Evolutionary conservation across 2,113 vertebrate genomes (phyloP).

Genomic region (Lampris incognitus): DNA sequence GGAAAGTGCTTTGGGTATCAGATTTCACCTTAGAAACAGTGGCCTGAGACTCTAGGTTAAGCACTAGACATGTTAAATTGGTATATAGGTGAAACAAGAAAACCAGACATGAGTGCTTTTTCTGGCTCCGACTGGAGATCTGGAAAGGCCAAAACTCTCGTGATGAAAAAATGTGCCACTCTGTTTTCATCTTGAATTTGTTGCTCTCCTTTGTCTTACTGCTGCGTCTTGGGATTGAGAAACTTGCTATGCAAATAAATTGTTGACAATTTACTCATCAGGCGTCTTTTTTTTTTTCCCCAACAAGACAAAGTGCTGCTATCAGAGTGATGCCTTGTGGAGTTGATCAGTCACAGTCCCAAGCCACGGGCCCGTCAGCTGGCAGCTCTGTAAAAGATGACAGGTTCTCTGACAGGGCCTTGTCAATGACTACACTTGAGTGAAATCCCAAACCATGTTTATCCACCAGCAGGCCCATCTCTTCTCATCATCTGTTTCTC

Average conservation of each 20-base stretch:
- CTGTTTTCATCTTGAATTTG: conserved; percentile 1
- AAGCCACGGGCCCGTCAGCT: conserved; percentile 67
- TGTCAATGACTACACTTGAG: conserved; percentile 72
- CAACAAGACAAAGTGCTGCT: conserved; percentile 61
- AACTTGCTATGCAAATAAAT: conserved; percentile 61
- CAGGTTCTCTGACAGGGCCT: conserved; percentile 74
- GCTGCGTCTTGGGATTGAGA: conserved; percentile 42
- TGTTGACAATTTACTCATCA: conserved; percentile 61
- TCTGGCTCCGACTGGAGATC: conserved; percentile 41
- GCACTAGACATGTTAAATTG: conserved; percentile 66
- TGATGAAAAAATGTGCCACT: conserved; percentile 19
- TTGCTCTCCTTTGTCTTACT: conserved; percentile 8
- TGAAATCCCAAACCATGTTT: conserved; percentile 75
- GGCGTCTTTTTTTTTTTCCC: conserved; percentile 33
- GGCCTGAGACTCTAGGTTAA: conserved; percentile 59
- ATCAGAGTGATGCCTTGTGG: conserved; percentile 68
- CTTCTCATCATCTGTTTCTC: conserved; percentile 53
- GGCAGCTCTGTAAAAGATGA: conserved; percentile 76
- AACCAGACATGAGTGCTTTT: conserved; percentile 34
- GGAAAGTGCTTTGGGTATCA: conserved; percentile 77
- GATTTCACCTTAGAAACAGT: conserved; percentile 75
- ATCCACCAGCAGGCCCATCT: conserved; percentile 64
- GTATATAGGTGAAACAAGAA: conserved; percentile 57
- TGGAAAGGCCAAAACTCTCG: conserved; percentile 39
- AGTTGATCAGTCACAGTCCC: conserved; percentile 77